Conservation (phyloP, 2,113 vertebrate genomes). For the Martes martes region DNA sequence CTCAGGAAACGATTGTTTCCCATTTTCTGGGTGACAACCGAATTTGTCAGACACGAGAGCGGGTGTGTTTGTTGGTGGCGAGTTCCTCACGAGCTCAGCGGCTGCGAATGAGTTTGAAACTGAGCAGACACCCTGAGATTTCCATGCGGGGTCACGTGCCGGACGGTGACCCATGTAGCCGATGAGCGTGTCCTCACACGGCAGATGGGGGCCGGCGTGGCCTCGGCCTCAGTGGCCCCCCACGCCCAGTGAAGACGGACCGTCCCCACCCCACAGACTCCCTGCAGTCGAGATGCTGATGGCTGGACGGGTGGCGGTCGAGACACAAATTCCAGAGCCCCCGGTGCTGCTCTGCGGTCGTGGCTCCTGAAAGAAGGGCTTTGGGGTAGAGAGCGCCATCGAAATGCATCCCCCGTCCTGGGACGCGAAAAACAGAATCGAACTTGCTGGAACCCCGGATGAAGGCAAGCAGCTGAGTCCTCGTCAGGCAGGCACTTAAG, state of each 20-base stretch:
- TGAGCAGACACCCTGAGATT: not conserved
- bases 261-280: not conserved
- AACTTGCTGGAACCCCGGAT: not conserved
- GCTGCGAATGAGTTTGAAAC: not conserved
- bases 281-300: not conserved
- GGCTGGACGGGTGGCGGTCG: too few relatives aligned
- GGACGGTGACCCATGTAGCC: not conserved
- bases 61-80: not conserved
- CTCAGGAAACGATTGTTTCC: not conserved
- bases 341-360: not conserved
- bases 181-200: not conserved
- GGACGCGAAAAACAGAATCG: not conserved
- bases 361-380: not conserved
- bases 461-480: not conserved
- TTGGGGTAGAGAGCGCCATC: not conserved
- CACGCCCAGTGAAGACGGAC: not conserved
- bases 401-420: not conserved
- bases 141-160: not conserved
- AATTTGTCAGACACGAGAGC: not conserved
- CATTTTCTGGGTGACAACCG: not conserved
- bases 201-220: not conserved
- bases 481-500: not conserved
- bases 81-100: not conserved
- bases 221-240: not conserved
- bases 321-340: too few relatives aligned